Evolutionary conservation across 2,888 invertebrate species (phyloP).

Genomic region (Sinopyrophorus schimmeli): DNA sequence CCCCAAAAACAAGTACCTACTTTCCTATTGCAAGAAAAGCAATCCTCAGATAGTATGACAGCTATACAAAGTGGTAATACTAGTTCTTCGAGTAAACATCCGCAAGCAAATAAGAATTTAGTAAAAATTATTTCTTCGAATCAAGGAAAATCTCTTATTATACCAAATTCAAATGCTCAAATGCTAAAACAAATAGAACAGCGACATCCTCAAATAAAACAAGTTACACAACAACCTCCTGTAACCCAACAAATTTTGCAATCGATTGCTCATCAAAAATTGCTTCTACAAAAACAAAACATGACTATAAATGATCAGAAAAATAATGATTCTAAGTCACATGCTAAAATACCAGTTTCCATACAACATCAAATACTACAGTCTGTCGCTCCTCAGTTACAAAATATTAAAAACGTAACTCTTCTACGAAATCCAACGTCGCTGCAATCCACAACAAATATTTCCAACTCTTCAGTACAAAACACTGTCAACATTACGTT

Average conservation of each 20-base stretch:
- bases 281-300: constrained; percentile 43
- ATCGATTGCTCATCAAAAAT: constrained; percentile 47
- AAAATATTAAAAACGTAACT: constrained; percentile 53
- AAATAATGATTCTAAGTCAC: constrained; percentile 30
- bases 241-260: constrained; percentile 50
- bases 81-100: constrained; percentile 42
- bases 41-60: constrained; percentile 51
- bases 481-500: constrained; percentile 5
- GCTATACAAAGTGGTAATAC: constrained; percentile 48
- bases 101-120: constrained; percentile 44
- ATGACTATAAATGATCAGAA: constrained; percentile 30
- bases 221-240: constrained; percentile 42
- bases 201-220: constrained; percentile 41
- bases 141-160: constrained; percentile 56
- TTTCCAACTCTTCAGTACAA: constrained; percentile 29
- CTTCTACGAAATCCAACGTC: constrained; percentile 43
- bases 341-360: constrained; percentile 34
- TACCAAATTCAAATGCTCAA: constrained; percentile 54
- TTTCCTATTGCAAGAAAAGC: constrained; percentile 36
- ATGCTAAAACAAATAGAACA: constrained; percentile 45
- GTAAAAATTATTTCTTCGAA: constrained; percentile 53
- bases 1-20: constrained; percentile 17
- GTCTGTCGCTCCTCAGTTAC: constrained; percentile 49
- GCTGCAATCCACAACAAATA: constrained; percentile 8
- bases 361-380: constrained; percentile 50